Evolutionary conservation across 2,113 vertebrate genomes (phyloP).

Genomic region (Mesembrinibis cayennensis): DNA sequence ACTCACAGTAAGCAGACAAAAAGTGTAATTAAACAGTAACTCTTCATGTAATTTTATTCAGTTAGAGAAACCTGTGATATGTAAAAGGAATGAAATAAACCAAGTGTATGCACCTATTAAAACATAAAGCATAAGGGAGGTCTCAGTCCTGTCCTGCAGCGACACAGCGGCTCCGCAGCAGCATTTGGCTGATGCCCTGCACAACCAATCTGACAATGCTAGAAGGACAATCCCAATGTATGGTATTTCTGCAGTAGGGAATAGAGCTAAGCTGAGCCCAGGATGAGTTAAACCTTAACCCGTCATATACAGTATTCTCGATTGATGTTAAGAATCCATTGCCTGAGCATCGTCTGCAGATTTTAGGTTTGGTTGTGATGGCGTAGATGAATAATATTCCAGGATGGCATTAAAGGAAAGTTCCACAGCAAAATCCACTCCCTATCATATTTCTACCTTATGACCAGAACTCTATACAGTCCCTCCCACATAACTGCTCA

Average conservation of each 20-base stretch:
- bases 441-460: neutral
- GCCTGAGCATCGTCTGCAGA: neutral
- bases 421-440: neutral
- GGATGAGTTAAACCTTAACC: neutral
- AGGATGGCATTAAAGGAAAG: neutral
- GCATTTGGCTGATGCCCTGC: neutral
- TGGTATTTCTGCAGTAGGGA: neutral
- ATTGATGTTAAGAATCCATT: neutral
- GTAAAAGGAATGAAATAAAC: neutral
- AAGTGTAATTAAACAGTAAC: neutral
- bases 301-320: neutral
- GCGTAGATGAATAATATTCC: neutral
- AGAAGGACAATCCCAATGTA: neutral
- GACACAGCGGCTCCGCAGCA: rapidly evolving
- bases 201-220: neutral
- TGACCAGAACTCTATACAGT: neutral
- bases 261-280: neutral
- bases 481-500: slow-evolving; percentile 5
- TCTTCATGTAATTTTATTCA: neutral
- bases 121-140: neutral
- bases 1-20: neutral
- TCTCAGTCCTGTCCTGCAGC: neutral
- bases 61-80: neutral
- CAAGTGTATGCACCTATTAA: neutral
- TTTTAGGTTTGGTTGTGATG: neutral